Evolutionary conservation across 2,888 invertebrate genomes (phyloP).

Genomic region (Isoperla grammatica): DNA sequence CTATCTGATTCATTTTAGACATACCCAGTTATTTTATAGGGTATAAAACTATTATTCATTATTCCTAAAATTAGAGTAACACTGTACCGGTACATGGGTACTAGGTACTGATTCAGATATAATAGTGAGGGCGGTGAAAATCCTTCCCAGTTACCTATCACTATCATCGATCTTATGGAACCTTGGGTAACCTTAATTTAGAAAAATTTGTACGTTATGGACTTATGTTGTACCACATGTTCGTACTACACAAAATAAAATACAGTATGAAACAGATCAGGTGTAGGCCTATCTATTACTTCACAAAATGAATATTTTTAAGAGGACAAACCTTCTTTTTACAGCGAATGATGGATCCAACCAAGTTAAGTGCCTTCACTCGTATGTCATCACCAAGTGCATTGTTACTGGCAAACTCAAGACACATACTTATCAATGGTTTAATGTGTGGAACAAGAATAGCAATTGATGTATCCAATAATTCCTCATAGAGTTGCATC

Average conservation of each 20-base stretch:
- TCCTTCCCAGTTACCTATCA: no score
- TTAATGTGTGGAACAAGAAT: conserved; percentile 60
- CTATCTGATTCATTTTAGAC: no score
- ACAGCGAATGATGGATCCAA: conserved; percentile 59
- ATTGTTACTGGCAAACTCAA: conserved; percentile 55
- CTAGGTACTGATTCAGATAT: no score
- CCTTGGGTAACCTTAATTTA: neutral
- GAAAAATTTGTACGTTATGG: neutral
- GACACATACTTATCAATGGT: conserved; percentile 58
- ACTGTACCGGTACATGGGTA: no score
- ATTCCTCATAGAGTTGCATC: conserved; percentile 59
- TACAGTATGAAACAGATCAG: no score
- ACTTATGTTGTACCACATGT: neutral
- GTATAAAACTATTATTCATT: no score
- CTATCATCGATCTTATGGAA: no score
- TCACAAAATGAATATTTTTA: neutral
- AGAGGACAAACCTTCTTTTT: conserved; percentile 64
- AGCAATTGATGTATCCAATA: conserved; percentile 53
- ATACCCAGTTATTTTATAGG: no score
- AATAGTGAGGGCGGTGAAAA: no score
- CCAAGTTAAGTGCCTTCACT: conserved; percentile 58
- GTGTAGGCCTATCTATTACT: no score
- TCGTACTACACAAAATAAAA: no score
- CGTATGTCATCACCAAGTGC: conserved; percentile 55
- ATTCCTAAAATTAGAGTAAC: no score